phyloP scores from a whole-genome alignment of 2,113 vertebrate genomes.

The Alethe castanea region DNA sequence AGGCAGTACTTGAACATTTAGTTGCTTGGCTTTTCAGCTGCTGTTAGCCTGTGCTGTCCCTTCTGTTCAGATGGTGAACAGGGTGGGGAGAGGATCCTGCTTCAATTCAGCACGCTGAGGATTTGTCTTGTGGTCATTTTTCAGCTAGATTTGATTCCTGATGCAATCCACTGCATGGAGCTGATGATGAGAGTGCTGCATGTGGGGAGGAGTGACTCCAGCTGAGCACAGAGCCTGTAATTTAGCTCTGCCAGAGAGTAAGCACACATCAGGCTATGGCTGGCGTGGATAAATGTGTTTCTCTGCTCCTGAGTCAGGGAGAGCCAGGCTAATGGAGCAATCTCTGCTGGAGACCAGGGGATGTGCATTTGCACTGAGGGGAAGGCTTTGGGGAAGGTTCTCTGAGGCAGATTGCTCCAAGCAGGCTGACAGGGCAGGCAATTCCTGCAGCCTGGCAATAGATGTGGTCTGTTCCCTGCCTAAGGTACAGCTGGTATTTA shows the following conservation, averaged over 20 bases:
- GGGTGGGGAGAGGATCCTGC: neutral
- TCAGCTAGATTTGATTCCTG: neutral
- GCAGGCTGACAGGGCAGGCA: neutral
- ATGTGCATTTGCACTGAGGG: rapidly evolving
- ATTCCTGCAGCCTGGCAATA: neutral
- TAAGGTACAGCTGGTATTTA: neutral
- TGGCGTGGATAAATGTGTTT: neutral
- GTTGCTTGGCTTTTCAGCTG: neutral
- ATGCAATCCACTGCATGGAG: neutral
- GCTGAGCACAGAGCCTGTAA: neutral
- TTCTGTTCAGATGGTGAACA: neutral
- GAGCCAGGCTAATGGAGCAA: neutral
- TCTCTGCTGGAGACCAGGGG: neutral
- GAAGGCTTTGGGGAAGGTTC: neutral
- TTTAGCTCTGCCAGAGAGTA: neutral
- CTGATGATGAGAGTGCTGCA: neutral
- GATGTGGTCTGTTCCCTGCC: neutral
- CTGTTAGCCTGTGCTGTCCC: neutral
- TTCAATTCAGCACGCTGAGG: neutral
- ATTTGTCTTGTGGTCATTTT: neutral
- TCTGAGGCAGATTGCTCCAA: neutral
- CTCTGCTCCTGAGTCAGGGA: neutral
- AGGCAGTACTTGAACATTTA: neutral
- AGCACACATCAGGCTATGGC: neutral
- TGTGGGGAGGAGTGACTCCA: neutral